Conservation (phyloP, 2,113 vertebrate genomes). For the Albula goreensis region DNA sequence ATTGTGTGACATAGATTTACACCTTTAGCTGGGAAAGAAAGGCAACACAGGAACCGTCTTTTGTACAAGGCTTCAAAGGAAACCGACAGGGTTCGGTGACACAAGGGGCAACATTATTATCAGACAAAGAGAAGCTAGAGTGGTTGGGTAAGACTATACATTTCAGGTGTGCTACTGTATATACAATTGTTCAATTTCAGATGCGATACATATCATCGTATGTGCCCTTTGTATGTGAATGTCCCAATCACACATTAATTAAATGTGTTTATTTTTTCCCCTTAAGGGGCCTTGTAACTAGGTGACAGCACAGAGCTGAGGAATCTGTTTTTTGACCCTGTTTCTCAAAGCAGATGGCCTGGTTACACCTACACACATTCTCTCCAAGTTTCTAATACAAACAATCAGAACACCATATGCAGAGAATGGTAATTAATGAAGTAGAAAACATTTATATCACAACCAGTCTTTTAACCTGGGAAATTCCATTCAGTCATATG, state of each 20-base stretch:
- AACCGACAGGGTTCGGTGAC: background rate
- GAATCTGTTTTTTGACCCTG: background rate
- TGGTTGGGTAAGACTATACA: background rate
- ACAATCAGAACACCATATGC: conserved; percentile 30
- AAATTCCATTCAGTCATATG: background rate
- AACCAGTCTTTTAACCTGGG: background rate
- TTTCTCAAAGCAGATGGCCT: conserved; percentile 31
- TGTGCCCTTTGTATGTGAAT: no score
- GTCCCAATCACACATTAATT: no score
- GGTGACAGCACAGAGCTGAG: no score
- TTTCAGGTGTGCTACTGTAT: no score
- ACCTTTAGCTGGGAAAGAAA: background rate
- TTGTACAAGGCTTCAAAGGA: background rate
- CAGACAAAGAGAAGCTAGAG: background rate
- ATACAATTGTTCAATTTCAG: no score
- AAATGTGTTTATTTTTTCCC: no score
- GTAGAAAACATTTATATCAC: background rate
- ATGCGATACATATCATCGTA: no score
- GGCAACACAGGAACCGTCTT: background rate
- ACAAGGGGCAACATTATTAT: background rate
- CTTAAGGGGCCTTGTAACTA: no score
- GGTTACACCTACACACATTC: conserved; percentile 36
- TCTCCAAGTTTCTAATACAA: conserved; percentile 24
- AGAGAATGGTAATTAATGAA: conserved; percentile 22
- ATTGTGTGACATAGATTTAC: background rate